Conservation (phyloP, 1,140 invertebrate species). For the Pteromalus puparum region DNA sequence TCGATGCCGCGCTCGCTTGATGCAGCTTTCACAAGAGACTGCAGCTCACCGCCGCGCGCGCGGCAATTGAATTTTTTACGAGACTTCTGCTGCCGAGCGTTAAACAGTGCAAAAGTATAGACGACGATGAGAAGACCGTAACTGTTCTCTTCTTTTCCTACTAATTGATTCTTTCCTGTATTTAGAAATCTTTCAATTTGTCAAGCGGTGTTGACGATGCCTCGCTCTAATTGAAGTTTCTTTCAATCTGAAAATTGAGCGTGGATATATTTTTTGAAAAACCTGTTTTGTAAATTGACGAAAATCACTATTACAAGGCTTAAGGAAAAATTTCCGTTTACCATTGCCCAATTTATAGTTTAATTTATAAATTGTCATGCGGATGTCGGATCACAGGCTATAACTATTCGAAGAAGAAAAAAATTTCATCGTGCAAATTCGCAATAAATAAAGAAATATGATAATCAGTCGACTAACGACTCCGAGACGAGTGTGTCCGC, state of each 20-base stretch:
- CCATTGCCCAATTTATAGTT: too few species aligned
- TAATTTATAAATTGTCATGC: neutral
- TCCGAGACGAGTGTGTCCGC: neutral
- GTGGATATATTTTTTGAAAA: too few species aligned
- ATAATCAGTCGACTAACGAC: constrained; percentile 17
- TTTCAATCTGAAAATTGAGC: too few species aligned
- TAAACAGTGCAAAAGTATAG: neutral
- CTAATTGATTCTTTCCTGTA: too few species aligned
- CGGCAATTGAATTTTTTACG: constrained; percentile 30
- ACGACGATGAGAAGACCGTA: neutral
- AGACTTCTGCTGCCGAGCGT: neutral
- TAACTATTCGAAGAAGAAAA: neutral
- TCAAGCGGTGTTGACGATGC: too few species aligned
- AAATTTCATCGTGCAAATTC: neutral
- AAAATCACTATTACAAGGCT: too few species aligned
- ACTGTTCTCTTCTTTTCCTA: neutral
- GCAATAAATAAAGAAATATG: constrained; percentile 23
- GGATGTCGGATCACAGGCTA: neutral
- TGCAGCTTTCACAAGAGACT: neutral
- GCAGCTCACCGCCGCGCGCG: too few species aligned
- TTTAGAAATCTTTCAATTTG: too few species aligned
- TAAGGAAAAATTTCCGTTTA: too few species aligned
- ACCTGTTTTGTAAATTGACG: too few species aligned
- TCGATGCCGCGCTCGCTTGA: neutral
- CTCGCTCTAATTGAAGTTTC: too few species aligned